A percentile compares a stretch with the other conserved stretches of the same genome.
Evolutionary conservation across 1,140 invertebrate species (phyloP).

Genomic region (Pseudobourletiella spinata): DNA sequence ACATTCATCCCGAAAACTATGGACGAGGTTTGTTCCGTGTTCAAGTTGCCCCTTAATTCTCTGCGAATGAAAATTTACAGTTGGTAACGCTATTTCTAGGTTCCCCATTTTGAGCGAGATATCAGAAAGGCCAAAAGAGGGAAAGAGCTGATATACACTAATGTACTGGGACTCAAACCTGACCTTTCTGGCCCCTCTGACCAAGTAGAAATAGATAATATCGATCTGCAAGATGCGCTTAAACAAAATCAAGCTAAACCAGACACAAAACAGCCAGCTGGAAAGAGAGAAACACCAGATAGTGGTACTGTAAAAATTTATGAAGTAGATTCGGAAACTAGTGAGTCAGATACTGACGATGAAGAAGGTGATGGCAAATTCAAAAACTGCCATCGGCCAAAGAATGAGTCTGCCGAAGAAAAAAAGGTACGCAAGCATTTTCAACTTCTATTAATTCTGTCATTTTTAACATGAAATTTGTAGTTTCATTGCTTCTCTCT

Average conservation of each 20-base stretch:
- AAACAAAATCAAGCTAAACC: too few species aligned
- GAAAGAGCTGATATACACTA: constrained; percentile 68
- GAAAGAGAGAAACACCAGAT: too few species aligned
- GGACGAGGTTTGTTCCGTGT: constrained; percentile 67
- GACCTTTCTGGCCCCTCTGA: constrained; percentile 60
- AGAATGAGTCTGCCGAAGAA: constrained; percentile 75
- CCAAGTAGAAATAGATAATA: constrained; percentile 14
- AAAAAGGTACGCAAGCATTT: constrained; percentile 55
- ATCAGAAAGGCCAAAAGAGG: constrained; percentile 67
- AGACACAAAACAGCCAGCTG: too few species aligned
- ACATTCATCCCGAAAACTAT: constrained; percentile 89
- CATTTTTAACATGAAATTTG: too few species aligned
- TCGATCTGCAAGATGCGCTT: background rate
- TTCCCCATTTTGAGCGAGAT: constrained; percentile 83
- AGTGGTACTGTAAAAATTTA: too few species aligned
- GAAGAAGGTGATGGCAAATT: constrained; percentile 50
- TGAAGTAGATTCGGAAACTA: background rate
- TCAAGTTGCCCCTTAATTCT: too few species aligned
- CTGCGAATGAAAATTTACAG: too few species aligned
- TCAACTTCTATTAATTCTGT: background rate
- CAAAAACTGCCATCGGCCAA: constrained; percentile 59
- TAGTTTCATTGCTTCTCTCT: too few species aligned
- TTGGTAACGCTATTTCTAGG: constrained; percentile 48
- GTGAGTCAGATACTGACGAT: constrained; percentile 34
- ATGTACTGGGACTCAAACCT: constrained; percentile 69